A percentile compares a stretch with the other conserved stretches of the same genome.
These are phyloP conservation scores for Heliconius himera DNA, from an alignment of 1,140 invertebrate species.

Conservation along the genomic window DNA sequence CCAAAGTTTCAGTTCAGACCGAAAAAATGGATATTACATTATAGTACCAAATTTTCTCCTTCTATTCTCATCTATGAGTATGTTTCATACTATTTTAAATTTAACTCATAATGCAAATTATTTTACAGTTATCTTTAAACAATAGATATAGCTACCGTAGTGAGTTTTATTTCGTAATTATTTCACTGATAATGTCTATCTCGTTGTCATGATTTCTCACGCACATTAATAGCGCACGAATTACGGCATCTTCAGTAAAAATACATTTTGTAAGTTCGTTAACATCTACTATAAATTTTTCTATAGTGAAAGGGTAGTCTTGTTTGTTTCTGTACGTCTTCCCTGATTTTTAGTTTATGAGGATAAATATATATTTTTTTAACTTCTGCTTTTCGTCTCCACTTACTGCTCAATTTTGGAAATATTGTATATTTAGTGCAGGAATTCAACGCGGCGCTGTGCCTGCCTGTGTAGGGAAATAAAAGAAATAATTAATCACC, in stretches of 20 bases:
- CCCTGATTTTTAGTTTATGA: too few species aligned
- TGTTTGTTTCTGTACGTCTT: neutral
- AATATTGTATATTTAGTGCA: too few species aligned
- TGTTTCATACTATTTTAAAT: neutral
- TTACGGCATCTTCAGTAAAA: neutral
- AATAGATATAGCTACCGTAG: neutral
- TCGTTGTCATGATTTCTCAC: slow-evolving; percentile 17
- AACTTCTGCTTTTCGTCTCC: too few species aligned
- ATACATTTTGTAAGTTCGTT: neutral
- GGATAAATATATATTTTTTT: too few species aligned
- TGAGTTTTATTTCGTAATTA: slow-evolving; percentile 15
- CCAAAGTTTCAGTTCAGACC: too few species aligned
- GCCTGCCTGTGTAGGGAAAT: too few species aligned
- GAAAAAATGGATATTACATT: too few species aligned
- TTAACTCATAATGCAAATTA: neutral
- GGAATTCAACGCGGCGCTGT: too few species aligned
- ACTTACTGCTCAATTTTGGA: too few species aligned
- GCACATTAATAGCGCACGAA: slow-evolving; percentile 8
- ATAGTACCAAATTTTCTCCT: too few species aligned
- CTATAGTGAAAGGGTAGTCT: neutral
- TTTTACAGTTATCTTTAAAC: neutral
- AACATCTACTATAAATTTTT: neutral
- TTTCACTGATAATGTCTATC: slow-evolving; percentile 14
- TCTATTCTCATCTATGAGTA: too few species aligned
- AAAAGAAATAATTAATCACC: too few species aligned